Conservation (phyloP, 2,888 invertebrate genomes). For the Adelognathus sp. region DNA sequence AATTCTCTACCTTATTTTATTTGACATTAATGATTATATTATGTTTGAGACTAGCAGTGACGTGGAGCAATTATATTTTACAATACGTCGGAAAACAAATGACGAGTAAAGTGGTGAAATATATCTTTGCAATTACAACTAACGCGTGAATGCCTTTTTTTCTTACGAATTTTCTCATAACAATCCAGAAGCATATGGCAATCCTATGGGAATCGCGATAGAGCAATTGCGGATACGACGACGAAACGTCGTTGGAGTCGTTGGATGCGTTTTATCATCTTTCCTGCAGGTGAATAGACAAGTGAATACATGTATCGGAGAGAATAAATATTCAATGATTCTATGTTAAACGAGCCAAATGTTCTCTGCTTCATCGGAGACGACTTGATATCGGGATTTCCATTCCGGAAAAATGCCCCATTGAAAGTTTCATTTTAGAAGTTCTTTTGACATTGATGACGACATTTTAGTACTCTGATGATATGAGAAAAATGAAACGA, state of each 20-base stretch:
- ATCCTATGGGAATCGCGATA: background rate
- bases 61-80: background rate
- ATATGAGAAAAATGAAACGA: too few species aligned
- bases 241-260: background rate
- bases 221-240: conserved; percentile 17
- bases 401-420: too few species aligned
- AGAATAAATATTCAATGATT: too few species aligned
- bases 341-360: too few species aligned
- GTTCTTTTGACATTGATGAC: too few species aligned
- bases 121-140: background rate
- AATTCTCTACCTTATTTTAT: background rate
- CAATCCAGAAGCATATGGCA: background rate
- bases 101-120: background rate
- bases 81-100: background rate
- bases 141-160: background rate
- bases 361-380: too few species aligned
- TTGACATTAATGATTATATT: background rate
- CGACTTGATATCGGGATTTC: too few species aligned
- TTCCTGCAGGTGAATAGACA: too few species aligned
- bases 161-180: conserved; percentile 4
- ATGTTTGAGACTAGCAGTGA: background rate
- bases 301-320: too few species aligned
- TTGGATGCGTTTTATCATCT: too few species aligned
- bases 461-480: too few species aligned
- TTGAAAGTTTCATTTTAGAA: too few species aligned